A percentile compares a stretch with the other conserved stretches of the same genome.
Evolutionary conservation across 2,797 vertebrate genomes (phyloP).

Genomic region (Leptoclinus maculatus): DNA sequence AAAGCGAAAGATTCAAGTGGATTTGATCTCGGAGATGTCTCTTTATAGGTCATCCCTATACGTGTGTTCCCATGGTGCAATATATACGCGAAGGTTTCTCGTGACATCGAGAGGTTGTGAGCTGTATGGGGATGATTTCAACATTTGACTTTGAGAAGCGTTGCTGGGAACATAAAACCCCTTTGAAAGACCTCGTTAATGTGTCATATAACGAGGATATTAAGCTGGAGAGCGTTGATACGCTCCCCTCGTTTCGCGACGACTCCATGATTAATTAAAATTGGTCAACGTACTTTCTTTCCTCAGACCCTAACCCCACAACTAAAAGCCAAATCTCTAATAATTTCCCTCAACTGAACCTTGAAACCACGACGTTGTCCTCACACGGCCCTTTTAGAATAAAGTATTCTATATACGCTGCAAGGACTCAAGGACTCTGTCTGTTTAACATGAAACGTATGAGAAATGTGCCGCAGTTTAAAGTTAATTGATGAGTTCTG

Average conservation of each 20-base stretch:
- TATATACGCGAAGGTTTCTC: too few relatives aligned
- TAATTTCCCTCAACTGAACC: neutral
- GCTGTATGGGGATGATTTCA: neutral
- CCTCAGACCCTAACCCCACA: neutral
- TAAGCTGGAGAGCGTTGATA: neutral
- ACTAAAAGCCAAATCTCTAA: accelerated
- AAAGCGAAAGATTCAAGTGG: too few relatives aligned
- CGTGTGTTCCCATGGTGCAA: too few relatives aligned
- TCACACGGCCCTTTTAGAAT: neutral
- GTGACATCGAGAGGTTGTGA: too few relatives aligned
- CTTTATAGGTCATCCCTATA: too few relatives aligned
- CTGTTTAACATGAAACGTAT: conserved; percentile 24
- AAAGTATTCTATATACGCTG: too few relatives aligned
- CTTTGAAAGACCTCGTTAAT: neutral
- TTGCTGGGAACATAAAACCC: neutral
- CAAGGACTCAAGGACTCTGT: too few relatives aligned
- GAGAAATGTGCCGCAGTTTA: conserved; percentile 49
- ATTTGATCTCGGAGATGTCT: too few relatives aligned
- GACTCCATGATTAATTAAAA: neutral
- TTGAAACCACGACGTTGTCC: neutral
- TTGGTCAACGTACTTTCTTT: neutral
- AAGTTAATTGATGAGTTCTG: conserved; percentile 50
- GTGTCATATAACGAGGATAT: neutral
- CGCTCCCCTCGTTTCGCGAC: neutral
- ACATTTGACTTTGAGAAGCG: neutral